Conservation (phyloP, 2,888 invertebrate genomes). For the Melieria picta region DNA sequence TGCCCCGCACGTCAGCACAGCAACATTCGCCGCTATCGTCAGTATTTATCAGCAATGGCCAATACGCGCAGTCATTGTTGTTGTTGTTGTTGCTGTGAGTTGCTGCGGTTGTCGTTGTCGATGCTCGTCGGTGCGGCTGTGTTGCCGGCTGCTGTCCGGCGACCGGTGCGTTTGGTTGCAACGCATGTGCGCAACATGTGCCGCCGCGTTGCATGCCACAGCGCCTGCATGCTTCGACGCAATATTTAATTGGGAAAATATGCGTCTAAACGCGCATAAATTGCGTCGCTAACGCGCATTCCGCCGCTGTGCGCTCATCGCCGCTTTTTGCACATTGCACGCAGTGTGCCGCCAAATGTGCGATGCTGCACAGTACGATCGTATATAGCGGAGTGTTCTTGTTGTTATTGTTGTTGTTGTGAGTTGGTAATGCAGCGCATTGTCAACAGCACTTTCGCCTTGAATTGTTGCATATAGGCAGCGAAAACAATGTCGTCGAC, state of each 20-base stretch:
- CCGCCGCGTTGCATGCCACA: constrained; percentile 41
- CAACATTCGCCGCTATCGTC: background rate
- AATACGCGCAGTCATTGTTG: background rate
- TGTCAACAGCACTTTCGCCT: too few species aligned
- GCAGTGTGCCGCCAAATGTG: too few species aligned
- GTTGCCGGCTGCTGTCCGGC: background rate
- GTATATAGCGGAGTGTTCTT: too few species aligned
- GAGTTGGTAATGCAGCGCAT: too few species aligned
- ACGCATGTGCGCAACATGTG: too few species aligned
- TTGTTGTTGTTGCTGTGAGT: background rate
- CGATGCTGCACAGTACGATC: too few species aligned
- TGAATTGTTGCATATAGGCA: too few species aligned
- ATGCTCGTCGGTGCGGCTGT: background rate
- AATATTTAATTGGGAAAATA: constrained; percentile 66
- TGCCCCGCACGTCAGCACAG: constrained; percentile 15
- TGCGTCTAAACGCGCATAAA: constrained; percentile 65
- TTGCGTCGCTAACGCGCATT: constrained; percentile 52
- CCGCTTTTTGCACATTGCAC: too few species aligned
- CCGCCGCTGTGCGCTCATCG: constrained; percentile 32
- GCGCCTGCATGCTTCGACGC: constrained; percentile 62
- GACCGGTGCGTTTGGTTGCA: background rate
- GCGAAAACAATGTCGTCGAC: too few species aligned
- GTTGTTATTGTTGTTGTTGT: too few species aligned
- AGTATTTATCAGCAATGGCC: constrained; percentile 4
- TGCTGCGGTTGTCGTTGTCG: background rate